phyloP scores from a whole-genome alignment of 2,113 vertebrate species.

The Poicephalus gulielmi region DNA sequence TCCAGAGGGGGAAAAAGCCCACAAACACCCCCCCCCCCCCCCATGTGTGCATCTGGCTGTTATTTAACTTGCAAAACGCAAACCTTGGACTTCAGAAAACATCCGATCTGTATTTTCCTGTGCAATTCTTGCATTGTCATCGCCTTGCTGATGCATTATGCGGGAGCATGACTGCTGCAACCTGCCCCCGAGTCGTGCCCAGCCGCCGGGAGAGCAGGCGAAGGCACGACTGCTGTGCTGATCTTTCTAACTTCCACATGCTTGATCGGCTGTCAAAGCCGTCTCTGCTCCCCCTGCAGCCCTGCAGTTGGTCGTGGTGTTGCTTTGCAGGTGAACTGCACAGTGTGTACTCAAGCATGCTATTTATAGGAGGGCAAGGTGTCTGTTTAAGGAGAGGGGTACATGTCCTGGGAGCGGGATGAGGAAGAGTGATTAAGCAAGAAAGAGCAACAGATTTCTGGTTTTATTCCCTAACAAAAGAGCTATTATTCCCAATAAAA shows the following conservation, averaged over 20 bases:
- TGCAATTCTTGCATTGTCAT: neutral
- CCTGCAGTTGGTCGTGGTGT: neutral
- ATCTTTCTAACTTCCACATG: neutral
- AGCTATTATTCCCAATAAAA: neutral
- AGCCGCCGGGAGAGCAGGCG: rapidly evolving
- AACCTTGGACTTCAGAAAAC: neutral
- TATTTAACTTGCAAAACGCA: neutral
- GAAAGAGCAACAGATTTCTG: neutral
- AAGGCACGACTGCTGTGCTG: neutral
- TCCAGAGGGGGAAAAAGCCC: rapidly evolving
- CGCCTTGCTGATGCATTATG: neutral
- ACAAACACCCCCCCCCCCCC: neutral
- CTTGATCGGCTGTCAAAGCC: neutral
- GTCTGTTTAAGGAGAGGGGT: neutral
- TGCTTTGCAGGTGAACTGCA: neutral
- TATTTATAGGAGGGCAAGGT: neutral
- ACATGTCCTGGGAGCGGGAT: neutral
- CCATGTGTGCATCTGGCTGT: neutral
- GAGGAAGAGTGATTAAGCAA: neutral
- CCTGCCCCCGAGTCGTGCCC: neutral
- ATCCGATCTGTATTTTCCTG: rapidly evolving
- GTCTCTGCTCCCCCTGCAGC: neutral
- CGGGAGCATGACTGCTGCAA: neutral
- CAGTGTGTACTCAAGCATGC: neutral
- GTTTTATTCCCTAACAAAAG: neutral